Evolutionary conservation across 2,888 invertebrate species (phyloP).

Genomic region (Ophion ventricosus): DNA sequence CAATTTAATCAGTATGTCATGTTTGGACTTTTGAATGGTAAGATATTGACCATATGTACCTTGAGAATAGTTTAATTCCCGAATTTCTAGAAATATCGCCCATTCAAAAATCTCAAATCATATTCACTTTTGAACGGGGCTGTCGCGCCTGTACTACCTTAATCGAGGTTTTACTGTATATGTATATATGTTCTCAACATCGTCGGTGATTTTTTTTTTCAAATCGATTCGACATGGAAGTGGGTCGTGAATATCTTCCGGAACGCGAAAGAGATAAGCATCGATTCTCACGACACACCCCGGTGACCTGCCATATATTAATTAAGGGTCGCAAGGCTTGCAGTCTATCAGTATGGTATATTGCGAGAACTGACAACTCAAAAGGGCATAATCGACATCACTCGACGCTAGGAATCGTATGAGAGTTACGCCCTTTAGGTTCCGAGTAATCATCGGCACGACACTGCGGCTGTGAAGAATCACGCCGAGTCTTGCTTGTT

Average conservation of each 20-base stretch:
- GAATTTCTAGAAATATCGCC: too few species aligned
- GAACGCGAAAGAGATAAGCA: conserved; percentile 47
- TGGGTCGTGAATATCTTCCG: conserved; percentile 60
- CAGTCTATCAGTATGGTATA: conserved; percentile 2
- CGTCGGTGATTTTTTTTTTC: conserved; percentile 19
- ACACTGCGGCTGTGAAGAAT: conserved; percentile 29
- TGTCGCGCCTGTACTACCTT: too few species aligned
- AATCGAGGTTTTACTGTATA: too few species aligned
- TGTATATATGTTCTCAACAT: not conserved
- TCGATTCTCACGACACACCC: conserved; percentile 64
- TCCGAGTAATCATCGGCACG: not conserved
- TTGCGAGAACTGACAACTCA: not conserved
- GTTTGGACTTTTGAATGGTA: too few species aligned
- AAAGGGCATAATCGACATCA: not conserved
- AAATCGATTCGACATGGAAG: conserved; percentile 51
- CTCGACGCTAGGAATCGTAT: not conserved
- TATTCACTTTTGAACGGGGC: too few species aligned
- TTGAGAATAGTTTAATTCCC: too few species aligned
- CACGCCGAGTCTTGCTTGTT: conserved; percentile 36
- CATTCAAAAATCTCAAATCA: too few species aligned
- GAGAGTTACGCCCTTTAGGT: not conserved
- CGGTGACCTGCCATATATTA: conserved; percentile 63
- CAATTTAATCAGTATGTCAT: too few species aligned
- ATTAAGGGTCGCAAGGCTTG: conserved; percentile 56
- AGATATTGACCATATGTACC: too few species aligned